A percentile compares a stretch with the other conserved stretches of the same genome.
phyloP scores from a whole-genome alignment of 2,797 vertebrate genomes.

The Australoheros facetus region DNA sequence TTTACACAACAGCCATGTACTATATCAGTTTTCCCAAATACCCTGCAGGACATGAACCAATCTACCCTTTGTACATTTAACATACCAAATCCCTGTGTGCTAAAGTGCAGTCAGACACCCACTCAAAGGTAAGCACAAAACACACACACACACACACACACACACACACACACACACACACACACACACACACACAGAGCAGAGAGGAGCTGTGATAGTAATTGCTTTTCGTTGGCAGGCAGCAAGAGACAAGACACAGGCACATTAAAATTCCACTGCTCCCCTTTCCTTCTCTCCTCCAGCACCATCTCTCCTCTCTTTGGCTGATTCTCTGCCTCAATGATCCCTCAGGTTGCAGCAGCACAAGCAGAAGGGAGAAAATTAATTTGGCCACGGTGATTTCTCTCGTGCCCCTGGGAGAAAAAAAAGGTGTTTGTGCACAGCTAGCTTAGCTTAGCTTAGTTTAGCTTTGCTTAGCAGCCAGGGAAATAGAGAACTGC shows the following conservation, averaged over 20 bases:
- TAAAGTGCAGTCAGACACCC: constrained; percentile 28
- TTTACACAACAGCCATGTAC: constrained; percentile 6
- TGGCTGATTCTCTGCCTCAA: constrained; percentile 65
- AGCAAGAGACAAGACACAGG: constrained; percentile 68
- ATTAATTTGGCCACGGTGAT: constrained; percentile 76
- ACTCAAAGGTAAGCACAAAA: constrained; percentile 29
- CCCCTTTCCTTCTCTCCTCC: constrained; percentile 68
- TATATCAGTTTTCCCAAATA: constrained; percentile 24
- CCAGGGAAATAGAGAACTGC: constrained; percentile 61
- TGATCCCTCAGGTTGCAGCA: constrained; percentile 74
- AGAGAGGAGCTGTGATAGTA: constrained; percentile 66
- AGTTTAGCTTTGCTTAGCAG: constrained; percentile 57
- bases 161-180: constrained; percentile 13
- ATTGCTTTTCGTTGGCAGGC: constrained; percentile 78
- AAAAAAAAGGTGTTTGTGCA: constrained; percentile 56
- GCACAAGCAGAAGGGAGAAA: constrained; percentile 72
- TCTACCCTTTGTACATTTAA: constrained; percentile 37
- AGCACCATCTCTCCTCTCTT: constrained; percentile 62
- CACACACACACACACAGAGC: constrained; percentile 5
- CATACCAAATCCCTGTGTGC: constrained; percentile 40
- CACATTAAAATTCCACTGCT: constrained; percentile 81
- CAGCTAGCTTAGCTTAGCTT: constrained; percentile 68
- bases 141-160: constrained; percentile 13
- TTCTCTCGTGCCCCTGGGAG: constrained; percentile 55
- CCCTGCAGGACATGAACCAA: constrained; percentile 34